A percentile compares a stretch with the other conserved stretches of the same genome.
Conservation (phyloP, 2,797 vertebrate species). For the Brotula barbata region DNA sequence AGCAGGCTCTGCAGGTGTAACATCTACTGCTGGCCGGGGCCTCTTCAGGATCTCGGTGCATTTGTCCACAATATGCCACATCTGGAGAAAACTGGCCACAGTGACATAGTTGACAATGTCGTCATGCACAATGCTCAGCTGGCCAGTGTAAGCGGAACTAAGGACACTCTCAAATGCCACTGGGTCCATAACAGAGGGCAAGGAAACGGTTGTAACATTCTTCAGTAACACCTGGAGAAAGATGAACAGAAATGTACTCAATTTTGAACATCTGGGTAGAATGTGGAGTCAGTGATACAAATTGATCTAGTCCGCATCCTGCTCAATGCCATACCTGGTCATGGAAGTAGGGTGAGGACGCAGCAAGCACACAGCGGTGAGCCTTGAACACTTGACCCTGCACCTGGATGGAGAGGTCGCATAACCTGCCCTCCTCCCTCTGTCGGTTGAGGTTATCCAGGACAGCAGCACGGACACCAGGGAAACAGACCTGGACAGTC, state of each 20-base stretch:
- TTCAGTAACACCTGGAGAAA: slow-evolving; percentile 85
- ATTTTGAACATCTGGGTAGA: not conserved
- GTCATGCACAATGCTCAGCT: slow-evolving; percentile 86
- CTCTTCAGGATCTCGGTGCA: slow-evolving; percentile 90
- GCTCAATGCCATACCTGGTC: slow-evolving; percentile 82
- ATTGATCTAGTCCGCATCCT: not conserved
- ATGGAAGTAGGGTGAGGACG: slow-evolving; percentile 93
- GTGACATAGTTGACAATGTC: slow-evolving; percentile 93
- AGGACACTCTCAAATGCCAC: slow-evolving; percentile 90
- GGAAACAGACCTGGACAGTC: slow-evolving; percentile 89
- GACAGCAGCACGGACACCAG: slow-evolving; percentile 84
- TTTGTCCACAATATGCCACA: slow-evolving; percentile 98
- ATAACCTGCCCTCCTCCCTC: slow-evolving; percentile 88
- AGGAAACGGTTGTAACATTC: slow-evolving; percentile 87
- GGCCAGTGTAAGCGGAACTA: slow-evolving; percentile 90
- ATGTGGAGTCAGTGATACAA: not conserved
- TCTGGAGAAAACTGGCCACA: slow-evolving; percentile 94
- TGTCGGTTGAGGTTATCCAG: slow-evolving; percentile 92
- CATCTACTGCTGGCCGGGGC: slow-evolving; percentile 72
- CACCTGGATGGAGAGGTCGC: slow-evolving; percentile 90
- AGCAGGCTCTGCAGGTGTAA: slow-evolving; percentile 29
- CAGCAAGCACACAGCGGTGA: slow-evolving; percentile 91
- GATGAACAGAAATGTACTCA: not conserved
- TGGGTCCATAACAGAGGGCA: slow-evolving; percentile 91
- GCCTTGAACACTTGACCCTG: slow-evolving; percentile 91